Evolutionary conservation across 2,888 invertebrate genomes (phyloP).

Genomic region (Eristalis tenax): DNA sequence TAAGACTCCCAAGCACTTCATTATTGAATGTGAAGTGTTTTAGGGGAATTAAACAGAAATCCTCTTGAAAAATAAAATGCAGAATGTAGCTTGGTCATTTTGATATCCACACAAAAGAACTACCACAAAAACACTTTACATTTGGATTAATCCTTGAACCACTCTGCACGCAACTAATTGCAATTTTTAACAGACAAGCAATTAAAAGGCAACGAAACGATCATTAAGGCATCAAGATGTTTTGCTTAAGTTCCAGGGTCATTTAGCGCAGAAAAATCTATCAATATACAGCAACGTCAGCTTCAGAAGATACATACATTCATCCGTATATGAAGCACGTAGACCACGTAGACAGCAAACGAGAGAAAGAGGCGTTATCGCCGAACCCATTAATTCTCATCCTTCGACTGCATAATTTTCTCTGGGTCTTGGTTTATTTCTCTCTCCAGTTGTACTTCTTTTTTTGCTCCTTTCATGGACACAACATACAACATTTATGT

Average conservation of each 20-base stretch:
- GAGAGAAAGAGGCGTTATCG: conserved; percentile 46
- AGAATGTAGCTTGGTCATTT: background rate
- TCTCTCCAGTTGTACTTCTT: background rate
- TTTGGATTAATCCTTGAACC: conserved; percentile 7
- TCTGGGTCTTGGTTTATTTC: conserved; percentile 13
- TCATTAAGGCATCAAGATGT: conserved; percentile 57
- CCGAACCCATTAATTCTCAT: conserved; percentile 60
- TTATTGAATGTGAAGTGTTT: background rate
- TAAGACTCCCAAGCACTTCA: background rate
- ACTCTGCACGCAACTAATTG: conserved; percentile 56
- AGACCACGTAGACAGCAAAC: background rate
- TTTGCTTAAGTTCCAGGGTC: conserved; percentile 49
- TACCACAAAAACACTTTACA: background rate
- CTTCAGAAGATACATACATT: conserved; percentile 1
- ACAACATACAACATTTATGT: conserved; percentile 32
- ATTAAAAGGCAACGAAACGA: conserved; percentile 46
- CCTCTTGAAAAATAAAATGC: background rate
- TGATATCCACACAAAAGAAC: background rate
- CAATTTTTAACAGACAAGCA: conserved; percentile 60
- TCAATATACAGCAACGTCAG: conserved; percentile 23
- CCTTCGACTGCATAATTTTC: conserved; percentile 52
- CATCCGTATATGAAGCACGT: conserved; percentile 41
- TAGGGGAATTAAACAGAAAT: background rate
- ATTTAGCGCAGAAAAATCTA: conserved; percentile 41
- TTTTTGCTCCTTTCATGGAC: conserved; percentile 8